Conservation (phyloP, 2,888 invertebrate genomes). For the Cryptophagus acutangulus region DNA sequence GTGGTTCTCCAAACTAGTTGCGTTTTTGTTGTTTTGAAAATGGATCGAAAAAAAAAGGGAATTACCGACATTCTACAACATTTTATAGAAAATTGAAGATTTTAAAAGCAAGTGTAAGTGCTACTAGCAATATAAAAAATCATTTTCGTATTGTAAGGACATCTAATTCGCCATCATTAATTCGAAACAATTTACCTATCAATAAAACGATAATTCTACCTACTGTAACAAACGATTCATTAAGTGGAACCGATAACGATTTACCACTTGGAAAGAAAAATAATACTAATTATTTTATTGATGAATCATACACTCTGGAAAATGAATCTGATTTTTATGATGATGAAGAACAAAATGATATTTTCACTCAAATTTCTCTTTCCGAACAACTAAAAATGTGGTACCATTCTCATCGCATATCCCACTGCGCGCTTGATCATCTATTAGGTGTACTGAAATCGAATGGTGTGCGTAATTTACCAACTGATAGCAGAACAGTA, state of each 20-base stretch:
- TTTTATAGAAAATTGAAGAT: constrained; percentile 8
- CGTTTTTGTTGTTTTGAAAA: neutral
- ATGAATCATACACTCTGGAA: neutral
- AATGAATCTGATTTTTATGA: constrained; percentile 2
- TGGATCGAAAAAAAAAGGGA: constrained; percentile 5
- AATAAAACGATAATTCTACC: too few species aligned
- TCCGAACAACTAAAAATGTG: constrained; percentile 10
- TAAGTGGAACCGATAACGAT: too few species aligned
- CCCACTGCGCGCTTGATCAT: constrained; percentile 10
- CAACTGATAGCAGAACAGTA: constrained; percentile 15
- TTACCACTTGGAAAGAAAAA: too few species aligned
- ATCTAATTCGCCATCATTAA: neutral
- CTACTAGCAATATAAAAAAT: neutral
- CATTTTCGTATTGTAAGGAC: neutral
- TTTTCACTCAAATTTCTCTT: constrained; percentile 5
- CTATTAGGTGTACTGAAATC: constrained; percentile 11
- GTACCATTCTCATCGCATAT: constrained; percentile 9
- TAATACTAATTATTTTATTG: too few species aligned
- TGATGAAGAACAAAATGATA: neutral
- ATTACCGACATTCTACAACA: constrained; percentile 8
- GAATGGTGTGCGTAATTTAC: constrained; percentile 13
- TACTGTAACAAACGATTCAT: neutral
- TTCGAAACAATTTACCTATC: neutral
- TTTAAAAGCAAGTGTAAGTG: neutral
- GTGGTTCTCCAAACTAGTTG: too few species aligned